phyloP scores from a whole-genome alignment of 1,140 invertebrate species.

The Drosophila lini region DNA sequence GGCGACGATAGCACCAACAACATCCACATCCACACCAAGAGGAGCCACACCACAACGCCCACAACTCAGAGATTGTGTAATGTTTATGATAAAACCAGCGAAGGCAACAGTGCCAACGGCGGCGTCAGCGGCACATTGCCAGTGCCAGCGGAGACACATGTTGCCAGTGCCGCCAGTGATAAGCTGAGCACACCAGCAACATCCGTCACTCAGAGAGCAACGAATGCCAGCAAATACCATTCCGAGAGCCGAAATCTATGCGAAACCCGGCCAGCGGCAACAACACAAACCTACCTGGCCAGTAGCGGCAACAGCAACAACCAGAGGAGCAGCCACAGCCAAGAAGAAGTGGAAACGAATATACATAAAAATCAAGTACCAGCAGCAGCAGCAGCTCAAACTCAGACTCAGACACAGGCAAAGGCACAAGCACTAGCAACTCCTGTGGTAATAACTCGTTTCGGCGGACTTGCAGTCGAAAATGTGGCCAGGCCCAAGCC shows the following conservation, averaged over 20 bases:
- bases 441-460: slow-evolving; percentile 80
- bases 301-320: slow-evolving; percentile 56
- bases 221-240: slow-evolving; percentile 65
- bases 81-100: slow-evolving; percentile 67
- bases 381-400: slow-evolving; percentile 48
- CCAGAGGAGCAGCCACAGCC: slow-evolving; percentile 22
- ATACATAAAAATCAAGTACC: slow-evolving; percentile 83
- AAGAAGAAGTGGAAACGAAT: slow-evolving; percentile 75
- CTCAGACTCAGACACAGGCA: slow-evolving; percentile 26
- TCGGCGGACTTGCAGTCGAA: slow-evolving; percentile 75
- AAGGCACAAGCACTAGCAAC: slow-evolving; percentile 36
- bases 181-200: slow-evolving; percentile 38
- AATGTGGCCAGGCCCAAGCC: slow-evolving; percentile 79
- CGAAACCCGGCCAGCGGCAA: slow-evolving; percentile 67
- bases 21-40: slow-evolving; percentile 12
- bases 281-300: slow-evolving; percentile 79
- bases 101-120: slow-evolving; percentile 15
- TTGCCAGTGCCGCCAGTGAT: slow-evolving; percentile 39
- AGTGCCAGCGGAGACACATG: slow-evolving; percentile 45
- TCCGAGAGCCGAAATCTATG: slow-evolving; percentile 66
- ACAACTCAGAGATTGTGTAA: slow-evolving; percentile 75
- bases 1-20: slow-evolving; percentile 18
- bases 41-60: slow-evolving; percentile 62
- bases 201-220: slow-evolving; percentile 44
- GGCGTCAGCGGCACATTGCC: slow-evolving; percentile 41